These are phyloP conservation scores for Periphyllus acericola DNA, from an alignment of 2,888 invertebrate genomes.

Conservation along the genomic window DNA sequence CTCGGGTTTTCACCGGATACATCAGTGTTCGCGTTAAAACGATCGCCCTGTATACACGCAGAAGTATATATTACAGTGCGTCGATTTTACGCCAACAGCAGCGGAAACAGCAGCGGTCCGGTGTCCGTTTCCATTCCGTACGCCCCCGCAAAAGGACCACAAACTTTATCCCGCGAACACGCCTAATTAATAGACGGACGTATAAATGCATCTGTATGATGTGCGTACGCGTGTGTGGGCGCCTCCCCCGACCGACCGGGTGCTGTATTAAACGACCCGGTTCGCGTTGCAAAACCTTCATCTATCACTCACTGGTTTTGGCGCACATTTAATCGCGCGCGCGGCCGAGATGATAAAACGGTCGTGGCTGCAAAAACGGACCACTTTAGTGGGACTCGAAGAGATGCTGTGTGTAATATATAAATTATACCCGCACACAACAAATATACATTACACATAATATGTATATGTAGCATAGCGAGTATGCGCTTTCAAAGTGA, in stretches of 20 bases:
- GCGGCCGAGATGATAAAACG: slow-evolving; percentile 25
- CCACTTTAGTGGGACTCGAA: background rate
- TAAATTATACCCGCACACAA: background rate
- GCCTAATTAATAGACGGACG: slow-evolving; percentile 12
- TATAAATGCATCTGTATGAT: background rate
- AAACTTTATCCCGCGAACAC: slow-evolving; percentile 1
- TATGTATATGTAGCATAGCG: background rate
- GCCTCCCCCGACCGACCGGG: background rate
- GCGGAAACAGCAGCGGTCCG: no score
- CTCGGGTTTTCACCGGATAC: no score
- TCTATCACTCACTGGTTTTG: slow-evolving; percentile 33
- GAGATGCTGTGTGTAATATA: background rate
- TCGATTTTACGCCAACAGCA: background rate
- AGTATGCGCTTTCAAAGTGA: background rate
- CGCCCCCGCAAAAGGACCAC: background rate
- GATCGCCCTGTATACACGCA: no score
- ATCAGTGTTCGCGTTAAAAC: no score
- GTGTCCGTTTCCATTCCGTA: background rate
- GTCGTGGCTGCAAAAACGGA: background rate
- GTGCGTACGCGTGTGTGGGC: background rate
- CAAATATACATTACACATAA: background rate
- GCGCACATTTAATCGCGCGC: background rate
- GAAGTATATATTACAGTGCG: background rate
- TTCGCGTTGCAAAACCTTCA: slow-evolving; percentile 6
- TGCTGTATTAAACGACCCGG: slow-evolving; percentile 34